A percentile compares a stretch with the other conserved stretches of the same genome.
Evolutionary conservation across 2,888 invertebrate species (phyloP).

Genomic region (Opisthograptis luteolata): DNA sequence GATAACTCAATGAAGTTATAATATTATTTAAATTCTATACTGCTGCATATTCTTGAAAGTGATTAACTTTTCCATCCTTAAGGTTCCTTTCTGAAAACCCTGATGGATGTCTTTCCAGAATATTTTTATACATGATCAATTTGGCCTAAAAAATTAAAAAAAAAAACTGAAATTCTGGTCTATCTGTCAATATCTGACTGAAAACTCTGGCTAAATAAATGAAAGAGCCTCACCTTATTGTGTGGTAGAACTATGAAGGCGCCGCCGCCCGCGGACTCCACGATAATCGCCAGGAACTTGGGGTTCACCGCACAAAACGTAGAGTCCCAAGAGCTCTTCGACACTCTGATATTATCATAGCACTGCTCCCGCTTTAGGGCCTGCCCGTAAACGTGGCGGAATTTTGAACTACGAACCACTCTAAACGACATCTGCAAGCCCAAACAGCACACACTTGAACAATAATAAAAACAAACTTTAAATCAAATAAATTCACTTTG

Average conservation of each 20-base stretch:
- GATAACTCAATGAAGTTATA: no score
- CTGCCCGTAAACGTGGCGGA: conserved; percentile 97
- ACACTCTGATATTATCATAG: conserved; percentile 98
- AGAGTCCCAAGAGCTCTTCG: conserved; percentile 99
- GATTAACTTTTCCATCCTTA: no score
- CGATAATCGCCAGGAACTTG: conserved; percentile 98
- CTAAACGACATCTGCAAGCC: conserved; percentile 95
- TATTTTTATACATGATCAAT: no score
- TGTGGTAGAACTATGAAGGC: conserved; percentile 97
- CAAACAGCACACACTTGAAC: conserved; percentile 69
- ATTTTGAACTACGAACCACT: conserved; percentile 98
- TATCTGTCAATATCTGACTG: conserved; percentile 3
- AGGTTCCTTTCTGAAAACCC: no score
- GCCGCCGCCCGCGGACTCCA: conserved; percentile 98
- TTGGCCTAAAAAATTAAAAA: no score
- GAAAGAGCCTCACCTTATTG: conserved; percentile 88
- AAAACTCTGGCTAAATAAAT: conserved; percentile 32
- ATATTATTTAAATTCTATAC: no score
- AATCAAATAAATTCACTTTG: conserved; percentile 64
- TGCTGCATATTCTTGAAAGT: no score
- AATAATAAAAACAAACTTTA: conserved; percentile 66
- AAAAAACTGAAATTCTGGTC: background rate
- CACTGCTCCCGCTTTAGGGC: conserved; percentile 97
- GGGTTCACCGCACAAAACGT: conserved; percentile 99
- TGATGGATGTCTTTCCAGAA: no score